Percentiles rank a stretch among this genome's conserved stretches.
These are phyloP conservation scores for Halotydeus destructor DNA, from an alignment of 1,140 invertebrate species.

Conservation along the genomic window DNA sequence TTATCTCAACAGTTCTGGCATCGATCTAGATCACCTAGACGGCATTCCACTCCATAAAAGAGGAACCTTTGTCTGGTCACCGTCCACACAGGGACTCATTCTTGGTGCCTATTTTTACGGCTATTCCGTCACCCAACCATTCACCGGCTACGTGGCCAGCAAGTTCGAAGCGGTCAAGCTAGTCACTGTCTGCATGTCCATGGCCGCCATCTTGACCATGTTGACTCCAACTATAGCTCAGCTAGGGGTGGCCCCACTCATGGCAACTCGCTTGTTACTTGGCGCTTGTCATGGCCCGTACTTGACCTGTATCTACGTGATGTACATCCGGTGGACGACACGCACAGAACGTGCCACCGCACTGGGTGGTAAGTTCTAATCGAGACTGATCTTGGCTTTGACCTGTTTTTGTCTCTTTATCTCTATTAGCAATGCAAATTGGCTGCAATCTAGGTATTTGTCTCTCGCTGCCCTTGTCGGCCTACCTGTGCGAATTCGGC, in stretches of 20 bases:
- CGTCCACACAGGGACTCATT: conserved; percentile 29
- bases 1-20: no score
- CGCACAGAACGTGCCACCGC: no score
- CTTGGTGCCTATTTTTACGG: conserved; percentile 67
- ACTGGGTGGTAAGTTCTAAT: no score
- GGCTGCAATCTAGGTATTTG: conserved; percentile 20
- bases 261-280: background rate
- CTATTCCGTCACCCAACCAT: conserved; percentile 57
- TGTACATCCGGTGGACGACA: background rate
- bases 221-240: no score
- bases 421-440: conserved; percentile 8
- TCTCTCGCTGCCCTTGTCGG: conserved; percentile 19
- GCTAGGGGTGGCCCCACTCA: no score
- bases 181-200: background rate
- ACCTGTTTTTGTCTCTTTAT: no score
- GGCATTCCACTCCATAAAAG: no score
- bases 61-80: no score
- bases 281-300: background rate
- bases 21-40: no score
- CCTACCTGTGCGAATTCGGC: conserved; percentile 21
- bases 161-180: no score
- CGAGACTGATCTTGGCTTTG: no score
- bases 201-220: no score
- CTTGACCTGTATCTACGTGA: background rate
- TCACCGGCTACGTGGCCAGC: conserved; percentile 54